These are phyloP conservation scores for Datnioides undecimradiatus DNA, from an alignment of 2,113 vertebrate genomes.

Conservation along the genomic window DNA sequence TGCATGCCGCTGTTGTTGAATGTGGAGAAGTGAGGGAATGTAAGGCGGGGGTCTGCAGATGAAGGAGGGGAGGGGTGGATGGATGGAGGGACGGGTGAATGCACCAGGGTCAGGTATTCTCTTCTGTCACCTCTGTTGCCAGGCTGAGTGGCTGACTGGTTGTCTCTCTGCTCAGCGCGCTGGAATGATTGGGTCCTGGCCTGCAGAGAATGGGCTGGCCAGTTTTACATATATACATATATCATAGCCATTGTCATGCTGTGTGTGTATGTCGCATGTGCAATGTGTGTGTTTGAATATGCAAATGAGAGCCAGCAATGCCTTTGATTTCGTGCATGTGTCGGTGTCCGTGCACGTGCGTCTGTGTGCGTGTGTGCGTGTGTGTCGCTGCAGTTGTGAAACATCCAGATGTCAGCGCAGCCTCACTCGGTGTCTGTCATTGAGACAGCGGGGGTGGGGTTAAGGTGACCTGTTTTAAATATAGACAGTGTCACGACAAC, in stretches of 20 bases:
- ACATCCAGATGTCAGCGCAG: constrained; percentile 83
- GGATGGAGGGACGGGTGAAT: constrained; percentile 66
- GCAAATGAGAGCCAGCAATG: constrained; percentile 58
- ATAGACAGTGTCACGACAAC: constrained; percentile 87
- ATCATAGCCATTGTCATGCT: constrained; percentile 75
- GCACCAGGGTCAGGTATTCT: constrained; percentile 77
- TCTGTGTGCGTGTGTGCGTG: constrained; percentile 31
- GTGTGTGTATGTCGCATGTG: constrained; percentile 38
- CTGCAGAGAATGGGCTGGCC: constrained; percentile 71
- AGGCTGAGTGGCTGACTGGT: constrained; percentile 70
- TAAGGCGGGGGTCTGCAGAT: constrained; percentile 43
- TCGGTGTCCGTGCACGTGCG: constrained; percentile 46
- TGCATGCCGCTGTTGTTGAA: constrained; percentile 66
- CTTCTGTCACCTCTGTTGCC: constrained; percentile 72
- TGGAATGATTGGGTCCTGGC: constrained; percentile 80
- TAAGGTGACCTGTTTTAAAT: constrained; percentile 88
- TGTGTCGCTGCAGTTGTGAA: constrained; percentile 46
- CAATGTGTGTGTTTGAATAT: constrained; percentile 63
- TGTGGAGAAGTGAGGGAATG: constrained; percentile 76
- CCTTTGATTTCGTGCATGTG: constrained; percentile 60
- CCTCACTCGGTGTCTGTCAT: constrained; percentile 81
- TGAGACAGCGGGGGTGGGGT: constrained; percentile 80
- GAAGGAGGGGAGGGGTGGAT: constrained; percentile 48
- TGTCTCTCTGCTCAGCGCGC: constrained; percentile 70
- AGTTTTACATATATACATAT: constrained; percentile 84